phyloP scores from a whole-genome alignment of 2,888 invertebrate genomes.

The Hyposoter didymator region DNA sequence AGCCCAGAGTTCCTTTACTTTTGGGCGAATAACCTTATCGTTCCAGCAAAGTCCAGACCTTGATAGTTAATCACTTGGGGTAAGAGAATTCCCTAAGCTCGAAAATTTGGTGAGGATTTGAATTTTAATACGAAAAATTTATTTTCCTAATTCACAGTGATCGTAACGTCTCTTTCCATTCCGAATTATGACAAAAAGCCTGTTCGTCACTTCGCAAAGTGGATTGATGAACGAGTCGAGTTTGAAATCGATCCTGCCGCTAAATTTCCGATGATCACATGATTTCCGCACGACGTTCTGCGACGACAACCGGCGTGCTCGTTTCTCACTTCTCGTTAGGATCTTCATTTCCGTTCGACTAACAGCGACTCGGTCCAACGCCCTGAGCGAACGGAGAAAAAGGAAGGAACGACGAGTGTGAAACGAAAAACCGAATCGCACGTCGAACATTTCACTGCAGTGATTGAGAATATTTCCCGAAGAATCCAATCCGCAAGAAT shows the following conservation, averaged over 20 bases:
- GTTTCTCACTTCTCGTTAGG: slow-evolving; percentile 64
- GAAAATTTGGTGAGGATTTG: slow-evolving; percentile 7
- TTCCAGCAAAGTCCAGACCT: not conserved
- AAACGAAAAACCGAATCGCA: not conserved
- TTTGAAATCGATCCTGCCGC: slow-evolving; percentile 69
- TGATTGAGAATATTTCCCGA: not conserved
- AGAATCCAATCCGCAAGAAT: not conserved
- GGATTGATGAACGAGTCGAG: slow-evolving; percentile 59
- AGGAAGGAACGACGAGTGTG: not conserved
- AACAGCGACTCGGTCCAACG: slow-evolving; percentile 17
- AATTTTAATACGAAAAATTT: not conserved
- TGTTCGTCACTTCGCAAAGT: not conserved
- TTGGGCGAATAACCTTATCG: slow-evolving; percentile 22
- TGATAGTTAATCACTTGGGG: slow-evolving; percentile 33
- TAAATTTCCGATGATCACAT: slow-evolving; percentile 71
- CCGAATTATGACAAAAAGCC: not conserved
- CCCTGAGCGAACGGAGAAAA: not conserved
- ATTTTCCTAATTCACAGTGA: not conserved
- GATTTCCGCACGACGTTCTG: slow-evolving; percentile 59
- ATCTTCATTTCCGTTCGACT: slow-evolving; percentile 31
- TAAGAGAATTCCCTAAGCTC: slow-evolving; percentile 24
- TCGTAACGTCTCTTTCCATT: not conserved
- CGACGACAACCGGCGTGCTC: slow-evolving; percentile 37
- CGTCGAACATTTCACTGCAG: not conserved
- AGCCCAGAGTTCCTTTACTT: slow-evolving; percentile 1